Base-by-base conservation (phyloP, 2,113 vertebrate genomes). In the Oreotrochilus melanogaster region DNA sequence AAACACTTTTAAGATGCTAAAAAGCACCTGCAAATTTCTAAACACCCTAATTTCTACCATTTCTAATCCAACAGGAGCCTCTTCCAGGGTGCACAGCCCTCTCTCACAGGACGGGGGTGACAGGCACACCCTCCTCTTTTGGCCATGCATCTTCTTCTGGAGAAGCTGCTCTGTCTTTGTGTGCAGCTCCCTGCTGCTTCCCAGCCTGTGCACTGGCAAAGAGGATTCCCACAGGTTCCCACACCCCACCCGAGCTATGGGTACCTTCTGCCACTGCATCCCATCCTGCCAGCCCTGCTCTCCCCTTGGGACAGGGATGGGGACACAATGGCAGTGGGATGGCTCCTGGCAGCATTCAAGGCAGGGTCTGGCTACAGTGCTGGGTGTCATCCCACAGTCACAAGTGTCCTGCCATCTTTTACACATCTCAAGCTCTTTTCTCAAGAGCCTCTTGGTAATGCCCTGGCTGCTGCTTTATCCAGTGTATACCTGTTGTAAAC, bases 271-370 rank as follows among this genome's bases (percentile, higher is more conserved):
- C 42, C 5, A 7, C 9, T 73, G 27, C 23, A 37, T 11, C 10
- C 23, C 0, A 1, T 28, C 11, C 33, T 22, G 15, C 12, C 56
- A 35, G 33, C 48, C 31, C 33, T 31, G 9, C 56, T 31, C 7
- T 35, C 25, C 14, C 9, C 3, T 1, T 31, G 48, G 62, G 23
- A n/a, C 35, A 1, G 6, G 43, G 27, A 19, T 1, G 85, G 85
- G 31, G 31, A 6, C 2, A 4, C 0, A 0, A 14, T 39, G 56
- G 19, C 66, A 37, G 30, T 1, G 0, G 8, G 1, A 13, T 86
- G 22, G 23, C 27, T 65, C 9, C 39, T 43, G 57, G 50, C 56
- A 87, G 67, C 24, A n/a, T 4, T 35, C 7, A 8, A 75, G 57
- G 35, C 24, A 35, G 18, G 10, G 28, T 25, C 13, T 28, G 75